Evolutionary conservation across 1,140 invertebrate species (phyloP), one percentile per base, ranked within the genome.

Genomic region (Dendroctonus valens): DNA sequence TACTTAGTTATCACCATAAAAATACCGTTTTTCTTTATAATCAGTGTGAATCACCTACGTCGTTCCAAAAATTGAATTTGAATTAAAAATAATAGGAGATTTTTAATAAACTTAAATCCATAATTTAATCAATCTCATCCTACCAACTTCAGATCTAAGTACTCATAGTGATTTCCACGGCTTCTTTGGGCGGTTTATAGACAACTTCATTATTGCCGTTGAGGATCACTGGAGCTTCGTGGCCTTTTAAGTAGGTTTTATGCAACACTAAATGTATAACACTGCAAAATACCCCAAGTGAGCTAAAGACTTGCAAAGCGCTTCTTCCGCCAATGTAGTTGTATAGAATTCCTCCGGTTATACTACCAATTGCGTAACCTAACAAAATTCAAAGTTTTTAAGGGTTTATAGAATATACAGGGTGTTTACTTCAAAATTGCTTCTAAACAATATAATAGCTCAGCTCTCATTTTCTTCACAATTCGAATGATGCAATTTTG

Each of bases 311-410:
- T 65, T 79, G 79, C 41, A 87, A 81, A 0, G 86, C 81, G 6
- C 68, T 67, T 38, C 75, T 76, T 6, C 86, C 86, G 6, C 85
- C 86, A 41, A 83, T 69, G 59, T 79, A 76, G 65, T 83, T 82
- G 55, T 86, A 86, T 46, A 87, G 74, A 38, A 85, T 69, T 44
- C 87, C 86, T 15, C 86, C 85, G 4, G 86, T 71, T 3, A 88
- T 69, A 65, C 84, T 86, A 5, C 87, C 87, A 41, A 88, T 74
- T 3, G 85, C 82, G 71, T 84, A 88, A 42, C 84, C 84, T 86
- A 55, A 44, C 67, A 65, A 46, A 5, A 0, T 42, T 26, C 26
- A 26, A 1, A 26, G 26, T 26, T 26, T 26, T 26, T 52, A 15
- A 8, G 42, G 12, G 42, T 12, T 46, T 46, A 12, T 46, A 46